Evolutionary conservation across 1,140 invertebrate species (phyloP).

Genomic region (Probaryconus sp.): DNA sequence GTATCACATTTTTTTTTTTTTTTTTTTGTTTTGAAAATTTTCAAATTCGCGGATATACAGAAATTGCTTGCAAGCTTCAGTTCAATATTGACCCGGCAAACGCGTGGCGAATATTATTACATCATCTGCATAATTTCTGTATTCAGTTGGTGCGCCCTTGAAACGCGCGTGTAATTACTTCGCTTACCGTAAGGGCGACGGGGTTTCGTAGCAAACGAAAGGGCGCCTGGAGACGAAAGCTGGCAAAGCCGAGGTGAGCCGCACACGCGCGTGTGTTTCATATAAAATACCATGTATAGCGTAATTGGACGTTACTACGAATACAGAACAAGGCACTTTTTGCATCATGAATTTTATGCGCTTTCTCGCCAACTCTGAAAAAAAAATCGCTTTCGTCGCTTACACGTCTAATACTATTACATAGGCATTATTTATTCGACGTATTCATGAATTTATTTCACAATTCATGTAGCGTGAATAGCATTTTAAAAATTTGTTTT

Average conservation of each 20-base stretch:
- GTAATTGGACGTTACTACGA: constrained; percentile 70
- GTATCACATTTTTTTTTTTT: too few species aligned
- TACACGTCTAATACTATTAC: constrained; percentile 36
- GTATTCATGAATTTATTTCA: constrained; percentile 39
- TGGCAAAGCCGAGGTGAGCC: constrained; percentile 49
- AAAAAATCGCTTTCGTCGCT: constrained; percentile 49
- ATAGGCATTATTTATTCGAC: constrained; percentile 33
- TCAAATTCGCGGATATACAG: constrained; percentile 51
- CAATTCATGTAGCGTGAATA: constrained; percentile 31
- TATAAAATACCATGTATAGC: constrained; percentile 69
- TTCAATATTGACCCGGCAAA: constrained; percentile 76
- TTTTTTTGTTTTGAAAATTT: constrained; percentile 12
- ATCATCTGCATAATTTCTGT: constrained; percentile 76
- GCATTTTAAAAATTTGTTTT: constrained; percentile 18
- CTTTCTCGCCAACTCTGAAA: constrained; percentile 2
- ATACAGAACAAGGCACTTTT: constrained; percentile 45
- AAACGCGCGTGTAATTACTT: constrained; percentile 76
- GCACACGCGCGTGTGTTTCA: constrained; percentile 65
- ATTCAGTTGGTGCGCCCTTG: constrained; percentile 72
- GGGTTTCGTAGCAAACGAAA: constrained; percentile 55
- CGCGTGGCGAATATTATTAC: constrained; percentile 76
- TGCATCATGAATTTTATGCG: constrained; percentile 48
- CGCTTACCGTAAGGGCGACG: constrained; percentile 68
- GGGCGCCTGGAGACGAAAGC: constrained; percentile 46
- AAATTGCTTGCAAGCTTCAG: constrained; percentile 71